Base-by-base conservation (phyloP, 2,113 vertebrate species). In the Halichoerus grypus region DNA sequence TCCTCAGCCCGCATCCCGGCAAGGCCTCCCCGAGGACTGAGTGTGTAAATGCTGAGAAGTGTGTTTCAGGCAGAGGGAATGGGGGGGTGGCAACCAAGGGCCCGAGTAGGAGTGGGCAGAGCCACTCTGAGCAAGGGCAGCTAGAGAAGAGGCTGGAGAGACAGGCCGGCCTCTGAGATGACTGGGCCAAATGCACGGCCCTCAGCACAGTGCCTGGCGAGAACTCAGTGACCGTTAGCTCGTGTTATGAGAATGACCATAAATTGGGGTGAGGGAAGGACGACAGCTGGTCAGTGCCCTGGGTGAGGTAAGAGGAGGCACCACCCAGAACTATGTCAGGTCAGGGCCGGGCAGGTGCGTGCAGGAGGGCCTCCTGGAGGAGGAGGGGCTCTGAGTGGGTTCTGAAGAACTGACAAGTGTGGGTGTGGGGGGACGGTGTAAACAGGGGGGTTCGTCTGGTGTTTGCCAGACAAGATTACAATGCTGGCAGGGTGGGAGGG, bases 371-470 rank as follows among this genome's bases (percentile, higher is more conserved):
- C 14, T 82, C 63, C 4, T 63, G 69, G 26, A 31, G 19, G 57
- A 86, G 82, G 57, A 3, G 21, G 51, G 51, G 33, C 15, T 8
- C 28, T 24, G 36, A 26, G 55, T 26, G 53, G 46, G n/a, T 24
- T 53, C 28, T 0, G 80, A 61, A n/a, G 67, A 28, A 36, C 42
- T 12, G 69, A 76, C 12, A 11, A 7, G 42, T 33, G n/a, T 7
- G 10, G 3, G 6, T 31, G 14, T 28, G 31, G 63, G 12, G 36
- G 39, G 9, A 59, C 0, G 3, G 6, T 14, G 11, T 3, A 33
- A 28, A 24, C 4, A 4, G 18, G n/a, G 15, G n/a, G 11, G 3
- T 12, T 10, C 22, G 26, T 33, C 21, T 1, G 28, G 65, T 11
- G 11, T 13, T 13, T 11, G 36, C 31, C 31, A 26, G 18, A 69